Evolutionary conservation across 2,888 invertebrate genomes (phyloP).

Genomic region (Plusia festucae): DNA sequence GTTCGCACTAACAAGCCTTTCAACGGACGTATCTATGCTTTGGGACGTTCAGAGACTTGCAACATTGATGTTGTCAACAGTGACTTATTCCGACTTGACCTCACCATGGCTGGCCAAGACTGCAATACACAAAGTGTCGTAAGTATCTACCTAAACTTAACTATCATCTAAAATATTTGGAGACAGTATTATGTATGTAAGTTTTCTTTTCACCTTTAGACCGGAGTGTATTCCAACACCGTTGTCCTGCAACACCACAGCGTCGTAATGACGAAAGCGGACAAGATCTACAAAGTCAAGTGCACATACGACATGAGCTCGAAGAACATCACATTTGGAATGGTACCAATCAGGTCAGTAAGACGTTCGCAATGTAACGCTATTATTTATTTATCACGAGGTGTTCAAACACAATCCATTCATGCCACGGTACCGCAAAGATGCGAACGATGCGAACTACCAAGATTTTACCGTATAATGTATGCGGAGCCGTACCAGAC

Average conservation of each 20-base stretch:
- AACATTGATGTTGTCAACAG: conserved; percentile 98
- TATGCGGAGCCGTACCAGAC: conserved; percentile 67
- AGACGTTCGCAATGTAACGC: conserved; percentile 47
- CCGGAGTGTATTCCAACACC: conserved; percentile 97
- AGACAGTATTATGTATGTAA: neutral
- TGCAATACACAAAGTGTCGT: conserved; percentile 98
- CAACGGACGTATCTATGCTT: conserved; percentile 97
- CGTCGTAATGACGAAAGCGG: conserved; percentile 98
- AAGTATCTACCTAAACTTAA: conserved; percentile 88
- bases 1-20: conserved; percentile 98
- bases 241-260: conserved; percentile 98
- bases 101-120: conserved; percentile 98
- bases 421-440: conserved; percentile 55
- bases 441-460: conserved; percentile 62
- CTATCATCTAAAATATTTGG: neutral
- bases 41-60: conserved; percentile 98
- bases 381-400: conserved; percentile 58
- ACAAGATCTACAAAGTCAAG: conserved; percentile 98
- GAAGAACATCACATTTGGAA: conserved; percentile 98
- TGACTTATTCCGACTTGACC: conserved; percentile 96
- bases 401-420: conserved; percentile 52
- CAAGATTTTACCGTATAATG: conserved; percentile 66
- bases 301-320: conserved; percentile 99
- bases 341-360: conserved; percentile 97
- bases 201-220: conserved; percentile 89